Conservation (phyloP, 2,797 vertebrate genomes). For the Tenualosa ilisha region DNA sequence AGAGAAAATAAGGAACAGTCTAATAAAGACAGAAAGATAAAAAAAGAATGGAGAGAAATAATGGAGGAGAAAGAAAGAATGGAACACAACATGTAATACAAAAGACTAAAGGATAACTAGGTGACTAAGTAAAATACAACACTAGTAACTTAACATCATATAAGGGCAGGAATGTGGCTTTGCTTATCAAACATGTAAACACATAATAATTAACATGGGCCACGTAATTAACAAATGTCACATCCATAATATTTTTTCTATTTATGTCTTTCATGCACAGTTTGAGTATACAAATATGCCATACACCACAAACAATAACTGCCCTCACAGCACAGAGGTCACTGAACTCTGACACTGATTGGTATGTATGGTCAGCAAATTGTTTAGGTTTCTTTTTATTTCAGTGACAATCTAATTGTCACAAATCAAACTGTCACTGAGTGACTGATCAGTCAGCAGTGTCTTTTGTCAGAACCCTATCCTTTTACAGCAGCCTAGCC, state of each 20-base stretch:
- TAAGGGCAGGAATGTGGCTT: neutral
- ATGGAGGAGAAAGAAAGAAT: too few species aligned
- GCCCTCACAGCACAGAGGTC: neutral
- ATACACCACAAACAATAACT: neutral
- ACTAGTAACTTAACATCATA: neutral
- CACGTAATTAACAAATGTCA: neutral
- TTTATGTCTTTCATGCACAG: neutral
- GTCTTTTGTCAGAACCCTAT: neutral
- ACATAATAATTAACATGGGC: neutral
- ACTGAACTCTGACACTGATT: neutral
- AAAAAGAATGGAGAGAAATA: neutral
- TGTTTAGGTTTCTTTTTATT: neutral
- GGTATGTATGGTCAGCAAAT: neutral
- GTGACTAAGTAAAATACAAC: neutral
- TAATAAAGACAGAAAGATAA: neutral
- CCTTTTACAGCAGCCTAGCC: neutral
- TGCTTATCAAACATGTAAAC: neutral
- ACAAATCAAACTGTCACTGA: neutral
- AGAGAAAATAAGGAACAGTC: neutral
- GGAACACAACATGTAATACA: neutral
- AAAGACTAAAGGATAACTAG: neutral
- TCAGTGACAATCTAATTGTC: neutral
- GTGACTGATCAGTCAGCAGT: neutral
- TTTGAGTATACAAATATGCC: neutral
- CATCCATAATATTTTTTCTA: too few species aligned